Evolutionary conservation across 2,113 vertebrate genomes (phyloP), one percentile per base, ranked within the genome.

Genomic region (Emydura subglobosa): DNA sequence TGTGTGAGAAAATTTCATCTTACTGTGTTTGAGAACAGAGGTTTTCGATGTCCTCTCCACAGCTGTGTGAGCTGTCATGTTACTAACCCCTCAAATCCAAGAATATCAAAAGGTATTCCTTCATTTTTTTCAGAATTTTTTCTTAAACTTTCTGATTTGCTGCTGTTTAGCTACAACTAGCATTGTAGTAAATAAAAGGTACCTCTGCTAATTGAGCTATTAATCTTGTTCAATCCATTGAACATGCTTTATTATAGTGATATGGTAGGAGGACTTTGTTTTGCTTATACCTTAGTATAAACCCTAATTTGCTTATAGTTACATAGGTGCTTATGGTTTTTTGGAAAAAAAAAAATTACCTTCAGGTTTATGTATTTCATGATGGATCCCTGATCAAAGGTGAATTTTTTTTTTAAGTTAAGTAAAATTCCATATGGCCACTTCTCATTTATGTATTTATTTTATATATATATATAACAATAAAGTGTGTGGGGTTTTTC

Each of bases 41-140:
- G 99, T 61, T 99, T 99, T 88, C 99, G 99, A 86, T 99, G 99
- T 96, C 99, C 99, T 0, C 99, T 99, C 4, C 99, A 99, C 98
- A 98, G 98, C 96, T 99, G 99, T 93, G 98, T 99, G 19, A 99
- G 98, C 97, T 99, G 99, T 97, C 98, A 99, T 89, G 98, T 98
- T 49, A 98, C 98, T 88, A 98, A 98, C 97, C 98, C 98, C 82
- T 98, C 98, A 50, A 98, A 99, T 93, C 98, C 98, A 51, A 98
- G 98, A 93, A 97, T 99, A 27, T 98, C 98, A 55, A 99, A 99
- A 98, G 99, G 99, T 99, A 96, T 97, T 61, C 83, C 92, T 89
- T 90, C 25, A 7, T 88, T 47, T 83, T 53, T 76, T 93, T 81
- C 47, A 3, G 0, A 82, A 85, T 89, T 79, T 86, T 12, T 92